Evolutionary conservation across 2,113 vertebrate species (phyloP), one percentile per base, ranked within the genome.

Genomic region (Xiphophorus hellerii): DNA sequence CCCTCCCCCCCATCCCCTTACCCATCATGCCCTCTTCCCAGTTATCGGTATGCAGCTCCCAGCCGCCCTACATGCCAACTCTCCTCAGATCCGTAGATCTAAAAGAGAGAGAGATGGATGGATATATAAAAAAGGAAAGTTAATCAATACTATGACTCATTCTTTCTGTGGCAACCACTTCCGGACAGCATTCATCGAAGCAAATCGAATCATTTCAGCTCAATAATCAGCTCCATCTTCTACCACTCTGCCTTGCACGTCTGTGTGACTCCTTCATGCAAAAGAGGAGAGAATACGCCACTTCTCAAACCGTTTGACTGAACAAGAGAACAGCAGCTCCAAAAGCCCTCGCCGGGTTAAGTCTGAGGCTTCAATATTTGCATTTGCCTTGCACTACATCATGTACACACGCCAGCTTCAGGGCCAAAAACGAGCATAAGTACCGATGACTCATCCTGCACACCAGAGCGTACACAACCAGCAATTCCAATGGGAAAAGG

Each of bases 111-210:
- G 39, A 0, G 9, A 54, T 8, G 37, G 48, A 62, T 22, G 22
- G 61, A 27, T 28, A 31, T 20, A 62, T 63, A 62, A 29, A 48
- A 75, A 76, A 9, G 67, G 87, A 5, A 48, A 20, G 44, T 48
- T 79, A 78, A 94, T 94, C 93, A 92, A 94, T 95, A 92, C 69
- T 68, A 81, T 95, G 94, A 95, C 84, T 95, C 93, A 94, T 92
- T 93, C 90, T 90, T 90, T 92, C 91, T 92, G 90, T 77, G 62
- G 88, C 74, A 87, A 89, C 88, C 85, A 87, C 92, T 90, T 92
- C 93, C 92, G 91, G 93, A 92, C 88, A 92, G 88, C 90, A 90
- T 94, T 94, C 91, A 91, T 93, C 92, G 90, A 84, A 86, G 80
- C 89, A 93, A 94, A 94, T 92, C 85, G 87, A 93, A 94, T 93